Evolutionary conservation across 2,113 vertebrate species (phyloP), one percentile per base, ranked within the genome.

Genomic region (Ptilorrhoa leucosticta): DNA sequence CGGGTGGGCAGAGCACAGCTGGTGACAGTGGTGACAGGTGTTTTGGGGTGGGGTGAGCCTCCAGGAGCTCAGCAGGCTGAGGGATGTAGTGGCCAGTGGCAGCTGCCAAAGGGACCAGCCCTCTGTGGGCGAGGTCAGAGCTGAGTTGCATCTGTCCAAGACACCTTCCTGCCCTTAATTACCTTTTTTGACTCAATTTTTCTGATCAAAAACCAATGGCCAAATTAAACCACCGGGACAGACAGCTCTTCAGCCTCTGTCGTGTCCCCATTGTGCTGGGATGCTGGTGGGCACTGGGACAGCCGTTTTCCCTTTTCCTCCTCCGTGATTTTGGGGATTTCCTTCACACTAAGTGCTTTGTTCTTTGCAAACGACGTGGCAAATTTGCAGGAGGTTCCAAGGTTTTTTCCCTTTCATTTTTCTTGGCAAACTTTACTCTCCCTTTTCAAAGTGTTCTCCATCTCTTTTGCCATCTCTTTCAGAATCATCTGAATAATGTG

Each of bases 381-480:
- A 68, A 86, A 61, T 70, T 65, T 86, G 66, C 70, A 50, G 82
- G 75, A 82, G 8, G 12, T 27, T 66, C 35, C 42, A n/a, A 83
- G 10, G 31, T 24, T 39, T 9, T 15, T 13, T 45, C 57, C 57
- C 37, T 54, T 58, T 35, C 0, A 0, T 80, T 84, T 82, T 61
- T 54, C 51, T 51, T 86, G 57, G 6, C 87, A 61, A 21, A 93
- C 94, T 93, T 94, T 82, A 93, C 98, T 98, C 97, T 98, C 97
- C 97, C 97, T 98, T 96, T 93, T 85, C 68, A 93, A 90, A 61
- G 39, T 94, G 89, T 97, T 95, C 48, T 96, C 93, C 84, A 92
- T 97, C 70, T 95, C 88, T 95, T 90, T 51, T 88, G 88, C 60
- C 87, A 64, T 87, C 84, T 97, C 57, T 91, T 93, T 95, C 68